Evolutionary conservation across 35 echinoderm and acorn worm species (phyloP), one percentile per base, ranked within the genome.

Genomic region (Ophioderma brevispina): DNA sequence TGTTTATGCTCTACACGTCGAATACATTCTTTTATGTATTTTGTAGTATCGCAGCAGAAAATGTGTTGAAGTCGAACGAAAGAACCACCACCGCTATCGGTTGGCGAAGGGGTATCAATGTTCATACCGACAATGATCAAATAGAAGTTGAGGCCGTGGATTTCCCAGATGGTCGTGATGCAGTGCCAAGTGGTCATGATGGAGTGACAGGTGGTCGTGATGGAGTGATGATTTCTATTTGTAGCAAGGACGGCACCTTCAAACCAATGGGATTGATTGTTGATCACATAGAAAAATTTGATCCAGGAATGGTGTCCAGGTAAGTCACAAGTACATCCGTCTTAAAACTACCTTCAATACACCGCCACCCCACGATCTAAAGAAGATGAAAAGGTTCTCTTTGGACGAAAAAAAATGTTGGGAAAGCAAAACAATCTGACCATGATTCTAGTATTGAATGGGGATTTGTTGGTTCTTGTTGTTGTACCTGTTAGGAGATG

Each of bases 241-340:
- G 70, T 37, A 80, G 92, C 55, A 81, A 83, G 37, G 64, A 78
- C 0, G 92, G 87, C 31, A 39, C 84, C 35, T 94, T 94, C 39
- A 39, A 56, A 35, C 43, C 92, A 11, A 85, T 94, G 92, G 92
- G 92, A 35, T 94, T 89, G 46, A 76, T 94, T 23, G 92, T 94
- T n/a, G 92, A 94, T 76, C 92, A 94, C 11, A 86, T 94, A 0
- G 92, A 94, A 36, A 75, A 64, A n/a, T 13, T 55, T 94, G 10
- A 94, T 94, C 11, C 83, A 85, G 32, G 92, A 94, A 23, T 94
- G 92, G 92, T 94, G 85, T 34, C 92, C 92, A 59, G 92, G 92
- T 94, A 85, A n/a, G n/a, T 42, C 1, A 21, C 5, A 17, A 33
- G n/a, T 6, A 35, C 59, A 36, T 34, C 13, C 38, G 13, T 75